Evolutionary conservation across 2,797 vertebrate species (phyloP), one percentile per base, ranked within the genome.

Genomic region (Syngnathus acus): DNA sequence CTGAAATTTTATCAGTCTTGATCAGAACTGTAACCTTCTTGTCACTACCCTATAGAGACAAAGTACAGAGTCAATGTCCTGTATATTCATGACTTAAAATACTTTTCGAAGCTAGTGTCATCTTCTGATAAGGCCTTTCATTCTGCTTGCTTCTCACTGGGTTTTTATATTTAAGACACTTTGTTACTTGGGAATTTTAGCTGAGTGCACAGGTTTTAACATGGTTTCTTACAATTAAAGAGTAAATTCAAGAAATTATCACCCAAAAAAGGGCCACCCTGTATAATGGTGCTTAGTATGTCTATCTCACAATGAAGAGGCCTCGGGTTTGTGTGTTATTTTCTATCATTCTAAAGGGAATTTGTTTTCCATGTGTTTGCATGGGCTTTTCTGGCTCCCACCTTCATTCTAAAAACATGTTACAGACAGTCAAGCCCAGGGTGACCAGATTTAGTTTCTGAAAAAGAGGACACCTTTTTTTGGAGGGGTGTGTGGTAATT

Each of bases 1-100:
- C 32, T 58, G 65, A 69, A 80, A 78, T 68, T 79, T 71, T 60
- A 59, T 9, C 19, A 66, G 63, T 45, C 38, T 70, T 71, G 65
- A 79, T 80, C 71, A 55, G 55, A 61, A 61, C n/a, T 42, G 59
- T 43, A 61, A 61, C 59, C 39, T 21, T 59, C 57, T 4, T 61
- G 59, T 61, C 59, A 42, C 10, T 21, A 39, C 59, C 13, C 38
- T 43, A 62, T 16, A 40, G n/a, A 62, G 9, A 43, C 59, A 42
- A 62, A n/a, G 21, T 13, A 62, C n/a, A 43, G 10, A n/a, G 10
- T 7, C 54, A 55, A 32, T 55, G 60, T 16, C 23, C n/a, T 43
- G 39, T 23, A 62, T 62, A 62, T 43, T 62, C 39, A 62, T 62
- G 60, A 43, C 21, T 23, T 23, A 7, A 23, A 62, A 62, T 62